These are phyloP conservation scores for Vidua macroura DNA, from an alignment of 2,113 vertebrate genomes.

Conservation along the genomic window DNA sequence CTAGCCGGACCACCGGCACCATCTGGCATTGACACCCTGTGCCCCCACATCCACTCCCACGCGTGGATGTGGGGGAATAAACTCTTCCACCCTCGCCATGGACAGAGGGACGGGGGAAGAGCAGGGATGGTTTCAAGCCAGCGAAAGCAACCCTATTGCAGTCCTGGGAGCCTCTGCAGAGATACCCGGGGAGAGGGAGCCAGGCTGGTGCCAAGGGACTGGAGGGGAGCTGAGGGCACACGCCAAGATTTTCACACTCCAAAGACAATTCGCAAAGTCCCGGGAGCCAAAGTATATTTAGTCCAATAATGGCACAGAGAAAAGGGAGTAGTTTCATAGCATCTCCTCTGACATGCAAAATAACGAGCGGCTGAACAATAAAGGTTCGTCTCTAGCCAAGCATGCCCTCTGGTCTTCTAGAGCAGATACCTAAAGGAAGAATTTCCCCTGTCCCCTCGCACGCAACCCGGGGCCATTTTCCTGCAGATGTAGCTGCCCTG, in stretches of 20 bases:
- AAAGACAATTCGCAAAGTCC: not conserved
- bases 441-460: not conserved
- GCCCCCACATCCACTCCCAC: not conserved
- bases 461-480: not conserved
- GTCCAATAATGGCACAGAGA: not conserved
- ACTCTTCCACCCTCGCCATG: not conserved
- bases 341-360: not conserved
- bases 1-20: not conserved
- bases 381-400: not conserved
- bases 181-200: not conserved
- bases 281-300: conserved; percentile 28
- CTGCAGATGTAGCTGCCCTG: not conserved
- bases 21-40: not conserved
- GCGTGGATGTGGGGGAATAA: not conserved
- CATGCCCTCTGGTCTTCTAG: not conserved
- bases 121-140: not conserved
- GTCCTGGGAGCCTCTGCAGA: not conserved
- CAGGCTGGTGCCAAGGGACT: not conserved
- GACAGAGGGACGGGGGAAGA: not conserved
- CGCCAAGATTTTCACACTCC: not conserved
- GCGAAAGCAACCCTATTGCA: not conserved
- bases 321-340: conserved; percentile 6
- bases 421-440: not conserved
- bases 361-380: not conserved
- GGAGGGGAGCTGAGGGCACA: not conserved